A percentile compares a stretch with the other conserved stretches of the same genome.
Conservation (phyloP, 2,797 vertebrate species). For the Margarornis squamiger region DNA sequence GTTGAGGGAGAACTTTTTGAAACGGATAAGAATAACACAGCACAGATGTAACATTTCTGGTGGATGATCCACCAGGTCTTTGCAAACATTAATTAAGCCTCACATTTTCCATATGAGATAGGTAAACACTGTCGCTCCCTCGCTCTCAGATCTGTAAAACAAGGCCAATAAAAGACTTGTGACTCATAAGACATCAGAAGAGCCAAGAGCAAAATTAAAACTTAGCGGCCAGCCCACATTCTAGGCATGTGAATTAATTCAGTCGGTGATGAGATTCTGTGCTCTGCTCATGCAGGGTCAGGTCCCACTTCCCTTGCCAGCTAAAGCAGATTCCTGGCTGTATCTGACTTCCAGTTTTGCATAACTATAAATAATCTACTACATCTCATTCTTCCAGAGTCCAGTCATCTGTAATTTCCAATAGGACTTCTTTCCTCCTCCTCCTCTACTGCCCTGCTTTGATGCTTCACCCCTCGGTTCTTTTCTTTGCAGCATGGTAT, state of each 20-base stretch:
- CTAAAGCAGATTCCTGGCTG: conserved; percentile 4
- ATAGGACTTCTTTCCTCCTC: conserved; percentile 2
- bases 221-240: background rate
- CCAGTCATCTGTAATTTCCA: conserved; percentile 13
- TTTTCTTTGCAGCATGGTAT: background rate
- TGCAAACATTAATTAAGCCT: conserved; percentile 36
- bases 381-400: background rate
- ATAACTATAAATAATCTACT: conserved; percentile 36
- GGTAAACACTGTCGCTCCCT: conserved; percentile 34
- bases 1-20: background rate
- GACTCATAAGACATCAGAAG: conserved; percentile 31
- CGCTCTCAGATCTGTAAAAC: conserved; percentile 22
- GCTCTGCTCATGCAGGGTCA: background rate
- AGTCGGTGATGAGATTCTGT: background rate
- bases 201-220: conserved; percentile 46
- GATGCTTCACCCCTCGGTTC: background rate
- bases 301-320: background rate
- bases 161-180: conserved; percentile 3
- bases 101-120: conserved; percentile 44
- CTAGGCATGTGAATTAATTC: background rate
- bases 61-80: conserved; percentile 22
- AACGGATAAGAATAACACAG: background rate
- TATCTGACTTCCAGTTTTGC: conserved; percentile 24
- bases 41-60: conserved; percentile 33
- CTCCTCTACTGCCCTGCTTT: conserved; percentile 5